Evolutionary conservation across 2,797 vertebrate genomes (phyloP), one percentile per base, ranked within the genome.

Genomic region (Micromesistius poutassou): DNA sequence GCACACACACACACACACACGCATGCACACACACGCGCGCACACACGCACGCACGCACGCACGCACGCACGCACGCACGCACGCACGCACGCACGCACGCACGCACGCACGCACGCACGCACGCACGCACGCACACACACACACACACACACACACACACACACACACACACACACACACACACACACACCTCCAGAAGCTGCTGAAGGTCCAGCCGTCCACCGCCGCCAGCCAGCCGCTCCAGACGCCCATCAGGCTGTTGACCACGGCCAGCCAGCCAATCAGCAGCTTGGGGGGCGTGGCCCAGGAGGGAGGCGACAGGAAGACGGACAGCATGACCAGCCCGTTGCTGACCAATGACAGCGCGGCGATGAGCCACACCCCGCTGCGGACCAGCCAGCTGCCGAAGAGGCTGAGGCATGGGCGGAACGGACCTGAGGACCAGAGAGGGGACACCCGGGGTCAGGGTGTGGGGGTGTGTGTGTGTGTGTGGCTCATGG

Each of bases 351-450:
- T 95, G 81, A 94, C 82, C 55, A 97, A 91, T 7, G 96, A 95
- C 87, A 97, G 76, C 22, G 84, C 87, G 0, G 96, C 95, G 2
- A 96, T 93, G 75, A 93, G 93, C 97, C 97, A 98, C 76, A 98
- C 96, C 5, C 96, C 96, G 0, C 94, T 93, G 70, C 97, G 91
- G 89, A 97, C 93, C 85, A 96, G 89, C 97, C 97, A 98, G 90
- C 96, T 96, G 71, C 96, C 95, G 25, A 98, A 96, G 38, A 98
- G 93, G 75, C 94, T 93, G 74, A 95, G 94, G 85, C 97, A 98
- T 0, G 96, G 97, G 74, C 93, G 96, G 88, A 98, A 96, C 19
- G 97, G 96, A 13, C 97, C 97, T 98, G 87, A 8, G 84, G 71
- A 38, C 8, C 36, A 38, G 9, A 38, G 7, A 9, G 22, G 5